These are phyloP conservation scores for Orthosia cruda DNA, from an alignment of 2,888 invertebrate genomes.

Conservation along the genomic window DNA sequence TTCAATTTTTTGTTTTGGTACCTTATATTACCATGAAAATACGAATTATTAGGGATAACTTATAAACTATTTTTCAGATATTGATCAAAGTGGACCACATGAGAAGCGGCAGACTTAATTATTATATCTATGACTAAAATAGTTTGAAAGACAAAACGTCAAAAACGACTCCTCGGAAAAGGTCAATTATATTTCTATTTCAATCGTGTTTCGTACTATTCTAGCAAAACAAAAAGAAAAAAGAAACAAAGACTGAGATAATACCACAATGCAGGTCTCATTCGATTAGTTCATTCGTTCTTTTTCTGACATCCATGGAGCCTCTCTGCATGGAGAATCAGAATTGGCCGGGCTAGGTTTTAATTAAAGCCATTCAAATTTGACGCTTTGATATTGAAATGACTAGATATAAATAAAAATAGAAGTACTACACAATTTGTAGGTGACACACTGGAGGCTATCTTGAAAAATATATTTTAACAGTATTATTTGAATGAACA, in stretches of 20 bases:
- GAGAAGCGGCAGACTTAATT: no score
- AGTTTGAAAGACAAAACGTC: slow-evolving; percentile 8
- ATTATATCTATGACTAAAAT: no score
- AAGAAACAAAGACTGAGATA: neutral
- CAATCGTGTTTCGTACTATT: neutral
- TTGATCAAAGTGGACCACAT: no score
- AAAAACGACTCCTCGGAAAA: neutral
- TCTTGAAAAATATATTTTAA: no score
- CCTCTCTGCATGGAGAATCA: no score
- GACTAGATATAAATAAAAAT: slow-evolving; percentile 8
- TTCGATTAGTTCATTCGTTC: slow-evolving; percentile 23
- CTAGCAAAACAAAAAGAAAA: neutral
- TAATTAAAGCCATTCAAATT: slow-evolving; percentile 43
- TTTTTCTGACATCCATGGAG: slow-evolving; percentile 13
- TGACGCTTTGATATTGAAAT: slow-evolving; percentile 8
- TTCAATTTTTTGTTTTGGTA: no score
- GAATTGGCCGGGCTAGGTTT: slow-evolving; percentile 37
- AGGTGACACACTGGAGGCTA: neutral
- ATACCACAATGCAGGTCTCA: slow-evolving; percentile 3
- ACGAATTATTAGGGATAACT: no score
- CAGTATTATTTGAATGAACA: neutral
- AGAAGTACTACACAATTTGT: neutral
- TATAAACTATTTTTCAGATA: no score
- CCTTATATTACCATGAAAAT: no score
- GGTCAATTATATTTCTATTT: neutral